These are phyloP conservation scores for Drosophila kurseongensis DNA, from an alignment of 1,140 invertebrate genomes.

Conservation along the genomic window DNA sequence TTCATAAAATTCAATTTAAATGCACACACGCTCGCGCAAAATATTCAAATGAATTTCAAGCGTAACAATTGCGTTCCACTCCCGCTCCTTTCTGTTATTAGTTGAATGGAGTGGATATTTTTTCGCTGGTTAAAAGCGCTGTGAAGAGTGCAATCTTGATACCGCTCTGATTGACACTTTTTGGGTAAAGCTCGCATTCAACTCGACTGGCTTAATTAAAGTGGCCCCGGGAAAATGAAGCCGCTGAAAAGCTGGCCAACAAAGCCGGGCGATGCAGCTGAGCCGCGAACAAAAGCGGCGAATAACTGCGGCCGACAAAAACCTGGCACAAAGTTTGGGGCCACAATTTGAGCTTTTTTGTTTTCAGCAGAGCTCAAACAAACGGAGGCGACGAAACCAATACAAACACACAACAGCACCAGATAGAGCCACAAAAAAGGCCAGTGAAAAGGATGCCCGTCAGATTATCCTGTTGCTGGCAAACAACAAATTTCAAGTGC, in stretches of 20 bases:
- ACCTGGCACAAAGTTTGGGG: slow-evolving; percentile 39
- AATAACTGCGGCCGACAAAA: slow-evolving; percentile 38
- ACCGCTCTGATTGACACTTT: slow-evolving; percentile 28
- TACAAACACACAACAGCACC: slow-evolving; percentile 26
- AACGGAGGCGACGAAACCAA: slow-evolving; percentile 43
- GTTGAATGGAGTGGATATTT: slow-evolving; percentile 6
- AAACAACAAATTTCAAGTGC: slow-evolving; percentile 59
- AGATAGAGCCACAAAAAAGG: slow-evolving; percentile 2
- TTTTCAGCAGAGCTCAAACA: slow-evolving; percentile 28
- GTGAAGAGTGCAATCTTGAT: slow-evolving; percentile 14
- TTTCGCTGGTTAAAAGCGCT: background rate
- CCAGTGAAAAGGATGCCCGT: slow-evolving; percentile 22
- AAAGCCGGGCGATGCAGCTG: slow-evolving; percentile 27
- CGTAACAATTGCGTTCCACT: slow-evolving; percentile 29
- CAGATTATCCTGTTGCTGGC: slow-evolving; percentile 49
- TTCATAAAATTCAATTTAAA: slow-evolving; percentile 50
- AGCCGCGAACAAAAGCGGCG: slow-evolving; percentile 31
- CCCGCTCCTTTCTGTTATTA: background rate
- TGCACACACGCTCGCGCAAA: slow-evolving; percentile 21
- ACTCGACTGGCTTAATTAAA: slow-evolving; percentile 27
- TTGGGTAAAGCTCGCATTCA: slow-evolving; percentile 5
- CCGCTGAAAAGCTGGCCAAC: slow-evolving; percentile 24
- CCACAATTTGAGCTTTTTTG: slow-evolving; percentile 26
- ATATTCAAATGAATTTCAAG: slow-evolving; percentile 40
- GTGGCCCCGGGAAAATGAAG: slow-evolving; percentile 18